Evolutionary conservation across 2,797 vertebrate species (phyloP).

Genomic region (Echiichthys vipera): DNA sequence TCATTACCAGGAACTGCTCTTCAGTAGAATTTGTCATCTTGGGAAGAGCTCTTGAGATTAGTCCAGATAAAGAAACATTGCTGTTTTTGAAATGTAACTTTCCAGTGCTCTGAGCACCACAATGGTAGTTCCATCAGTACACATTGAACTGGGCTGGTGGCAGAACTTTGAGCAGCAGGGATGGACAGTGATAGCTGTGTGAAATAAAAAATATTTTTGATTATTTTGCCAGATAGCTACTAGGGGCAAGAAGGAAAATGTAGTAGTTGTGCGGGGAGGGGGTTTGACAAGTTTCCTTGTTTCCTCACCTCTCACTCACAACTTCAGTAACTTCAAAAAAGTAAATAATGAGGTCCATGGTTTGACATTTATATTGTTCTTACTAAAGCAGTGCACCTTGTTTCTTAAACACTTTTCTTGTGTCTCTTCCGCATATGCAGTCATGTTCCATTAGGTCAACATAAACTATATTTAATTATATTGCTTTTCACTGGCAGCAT

Average conservation of each 20-base stretch:
- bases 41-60: slow-evolving; percentile 4
- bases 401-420: not conserved
- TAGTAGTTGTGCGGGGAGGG: not conserved
- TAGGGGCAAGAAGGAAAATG: not conserved
- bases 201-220: no score
- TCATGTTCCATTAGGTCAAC: not conserved
- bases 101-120: not conserved
- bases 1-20: slow-evolving; percentile 53
- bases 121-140: not conserved
- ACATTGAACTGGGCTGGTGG: not conserved
- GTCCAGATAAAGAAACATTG: not conserved
- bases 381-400: not conserved
- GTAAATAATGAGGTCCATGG: not conserved
- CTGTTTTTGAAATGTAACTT: slow-evolving; percentile 1
- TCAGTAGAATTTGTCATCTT: not conserved
- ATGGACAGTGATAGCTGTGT: not conserved
- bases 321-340: not conserved
- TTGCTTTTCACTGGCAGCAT: not conserved
- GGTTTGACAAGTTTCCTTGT: not conserved
- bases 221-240: not conserved
- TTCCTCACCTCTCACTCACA: not conserved
- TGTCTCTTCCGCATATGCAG: not conserved
- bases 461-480: not conserved
- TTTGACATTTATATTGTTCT: not conserved
- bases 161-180: not conserved